Conservation (phyloP, 2,113 vertebrate species). For the Salvelinus alpinus region DNA sequence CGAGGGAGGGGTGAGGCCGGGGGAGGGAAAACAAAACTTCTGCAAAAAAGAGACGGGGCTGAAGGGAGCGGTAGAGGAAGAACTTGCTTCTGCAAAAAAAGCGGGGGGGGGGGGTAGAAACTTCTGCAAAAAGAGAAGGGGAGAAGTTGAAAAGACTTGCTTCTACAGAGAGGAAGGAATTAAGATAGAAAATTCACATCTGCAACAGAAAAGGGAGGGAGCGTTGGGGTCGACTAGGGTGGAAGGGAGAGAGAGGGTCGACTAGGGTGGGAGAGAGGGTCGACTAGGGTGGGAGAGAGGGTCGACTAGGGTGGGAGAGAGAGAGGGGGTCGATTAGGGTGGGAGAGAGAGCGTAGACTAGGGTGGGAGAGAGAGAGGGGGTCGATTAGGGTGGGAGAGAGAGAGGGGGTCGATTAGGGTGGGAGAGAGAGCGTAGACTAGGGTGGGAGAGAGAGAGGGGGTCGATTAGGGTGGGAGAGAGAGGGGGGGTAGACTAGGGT, state of each 20-base stretch:
- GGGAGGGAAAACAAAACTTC: neutral
- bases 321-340: too few relatives aligned
- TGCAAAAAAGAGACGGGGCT: conserved; percentile 17
- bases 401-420: too few relatives aligned
- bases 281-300: neutral
- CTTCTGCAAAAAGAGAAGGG: conserved; percentile 57
- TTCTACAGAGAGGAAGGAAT: conserved; percentile 18
- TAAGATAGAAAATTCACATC: neutral
- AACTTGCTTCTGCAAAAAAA: conserved; percentile 38
- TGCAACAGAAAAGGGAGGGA: neutral
- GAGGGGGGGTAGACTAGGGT: too few relatives aligned
- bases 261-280: neutral
- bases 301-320: too few relatives aligned
- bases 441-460: too few relatives aligned
- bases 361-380: too few relatives aligned
- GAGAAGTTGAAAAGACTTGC: conserved; percentile 47
- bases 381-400: too few relatives aligned
- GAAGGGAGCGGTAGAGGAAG: conserved; percentile 17
- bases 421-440: neutral
- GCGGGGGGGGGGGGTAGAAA: conserved; percentile 36
- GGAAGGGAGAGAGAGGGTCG: neutral
- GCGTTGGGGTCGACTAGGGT: neutral
- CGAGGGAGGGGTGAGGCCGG: neutral
- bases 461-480: too few relatives aligned
- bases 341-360: too few relatives aligned